Conservation (phyloP, 2,113 vertebrate genomes). For the Centropus bengalensis region DNA sequence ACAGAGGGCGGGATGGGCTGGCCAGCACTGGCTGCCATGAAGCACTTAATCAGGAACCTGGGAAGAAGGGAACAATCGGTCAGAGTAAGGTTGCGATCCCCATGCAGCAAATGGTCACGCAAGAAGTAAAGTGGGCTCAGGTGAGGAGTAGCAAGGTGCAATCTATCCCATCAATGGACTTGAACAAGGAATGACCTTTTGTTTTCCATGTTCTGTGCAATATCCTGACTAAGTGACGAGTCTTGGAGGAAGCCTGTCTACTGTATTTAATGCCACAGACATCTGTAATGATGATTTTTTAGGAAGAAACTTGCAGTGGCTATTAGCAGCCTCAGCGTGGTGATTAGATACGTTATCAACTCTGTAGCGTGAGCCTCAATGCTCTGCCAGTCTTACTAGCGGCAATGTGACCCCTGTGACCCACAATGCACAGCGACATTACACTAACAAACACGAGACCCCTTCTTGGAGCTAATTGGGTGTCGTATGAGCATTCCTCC, state of each 20-base stretch:
- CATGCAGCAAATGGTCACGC: fast-evolving
- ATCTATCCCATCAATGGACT: neutral
- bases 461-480: neutral
- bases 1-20: conserved; percentile 68
- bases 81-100: neutral
- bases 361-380: neutral
- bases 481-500: neutral
- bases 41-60: conserved; percentile 82
- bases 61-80: neutral
- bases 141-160: neutral
- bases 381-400: neutral
- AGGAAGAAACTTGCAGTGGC: conserved; percentile 1
- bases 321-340: neutral
- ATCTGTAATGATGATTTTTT: neutral
- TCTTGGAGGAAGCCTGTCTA: neutral
- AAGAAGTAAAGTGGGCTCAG: neutral
- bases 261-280: neutral
- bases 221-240: neutral
- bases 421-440: neutral
- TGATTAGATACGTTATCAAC: neutral
- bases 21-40: conserved; percentile 30
- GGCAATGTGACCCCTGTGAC: neutral
- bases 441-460: neutral
- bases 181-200: neutral
- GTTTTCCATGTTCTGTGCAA: neutral